These are phyloP conservation scores for Syndactyla subalaris DNA, from an alignment of 2,797 vertebrate species.

Conservation along the genomic window DNA sequence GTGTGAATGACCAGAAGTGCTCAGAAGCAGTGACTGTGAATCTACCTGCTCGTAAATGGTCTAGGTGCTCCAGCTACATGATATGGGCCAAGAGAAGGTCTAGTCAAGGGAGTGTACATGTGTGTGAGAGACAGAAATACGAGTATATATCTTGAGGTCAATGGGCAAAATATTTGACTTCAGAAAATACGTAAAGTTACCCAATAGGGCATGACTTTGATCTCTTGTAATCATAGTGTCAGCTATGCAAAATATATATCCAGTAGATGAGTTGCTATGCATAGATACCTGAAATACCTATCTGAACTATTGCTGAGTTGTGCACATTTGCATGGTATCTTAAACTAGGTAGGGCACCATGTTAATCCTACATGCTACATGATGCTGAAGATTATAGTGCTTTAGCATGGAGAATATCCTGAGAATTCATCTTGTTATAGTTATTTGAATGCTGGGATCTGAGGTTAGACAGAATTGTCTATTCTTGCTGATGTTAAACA, in stretches of 20 bases:
- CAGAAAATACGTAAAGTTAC: neutral
- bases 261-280: neutral
- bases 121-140: neutral
- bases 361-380: neutral
- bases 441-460: neutral
- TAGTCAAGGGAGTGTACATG: rapidly evolving
- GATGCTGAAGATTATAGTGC: neutral
- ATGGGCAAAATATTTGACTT: neutral
- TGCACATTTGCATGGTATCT: neutral
- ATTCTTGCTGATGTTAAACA: neutral
- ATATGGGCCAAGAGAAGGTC: neutral
- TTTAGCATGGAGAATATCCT: neutral
- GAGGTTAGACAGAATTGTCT: neutral
- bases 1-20: neutral
- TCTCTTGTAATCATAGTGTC: neutral
- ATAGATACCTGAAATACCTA: neutral
- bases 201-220: neutral
- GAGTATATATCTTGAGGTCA: neutral
- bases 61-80: neutral
- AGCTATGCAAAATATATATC: neutral
- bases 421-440: neutral
- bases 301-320: neutral
- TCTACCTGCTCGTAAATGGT: neutral
- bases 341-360: neutral
- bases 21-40: neutral